Base-by-base conservation (phyloP, 2,888 invertebrate genomes). In the Coecobrya sp. region DNA sequence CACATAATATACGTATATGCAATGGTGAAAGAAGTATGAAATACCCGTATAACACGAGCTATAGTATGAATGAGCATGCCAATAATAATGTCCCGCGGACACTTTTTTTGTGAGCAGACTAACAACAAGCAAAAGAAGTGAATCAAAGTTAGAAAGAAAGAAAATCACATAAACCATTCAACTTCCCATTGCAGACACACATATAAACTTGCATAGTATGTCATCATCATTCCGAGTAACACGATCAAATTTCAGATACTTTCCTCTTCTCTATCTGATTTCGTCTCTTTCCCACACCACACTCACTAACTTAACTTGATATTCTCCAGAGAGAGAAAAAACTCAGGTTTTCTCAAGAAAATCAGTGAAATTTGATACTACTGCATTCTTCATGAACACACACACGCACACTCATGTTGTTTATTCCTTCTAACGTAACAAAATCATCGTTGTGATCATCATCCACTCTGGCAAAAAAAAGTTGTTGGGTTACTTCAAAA, bases 361-460 rank as follows among this genome's bases (percentile, higher is more conserved):
- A 70, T 68, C 49, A 89, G n/a, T 30, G 82, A 82, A 82, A 89
- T 70, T 68, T 42, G 82, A 89, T 89, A 89, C 70, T 55, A 55
- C 70, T 82, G 27, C 59, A 62, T 62, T 82, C 27, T 62, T 55
- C 16, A 36, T 16, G 4, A 62, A 76, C 22, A 76, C 45, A 49
- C 42, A 42, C n/a, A 76, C 22, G 49, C 45, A 49, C 42, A 42
- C n/a, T 76, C 76, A 30, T 42, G 22, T 49, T 76, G 76, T 76
- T 84, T 59, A 62, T 59, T 84, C 36, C 55, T 36, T 42, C 59
- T 42, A 84, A 84, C 19, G 59, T 81, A 59, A 13, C 84, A 36
- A 81, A 49, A 81, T 59, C 62, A 36, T 84, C 59, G 16, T 59
- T 49, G 22, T 1, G 22, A 62, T n/a, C 62, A 84, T 30, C 62